These are phyloP conservation scores for Calliscelio sp. DNA, from an alignment of 2,888 invertebrate species.

Conservation along the genomic window DNA sequence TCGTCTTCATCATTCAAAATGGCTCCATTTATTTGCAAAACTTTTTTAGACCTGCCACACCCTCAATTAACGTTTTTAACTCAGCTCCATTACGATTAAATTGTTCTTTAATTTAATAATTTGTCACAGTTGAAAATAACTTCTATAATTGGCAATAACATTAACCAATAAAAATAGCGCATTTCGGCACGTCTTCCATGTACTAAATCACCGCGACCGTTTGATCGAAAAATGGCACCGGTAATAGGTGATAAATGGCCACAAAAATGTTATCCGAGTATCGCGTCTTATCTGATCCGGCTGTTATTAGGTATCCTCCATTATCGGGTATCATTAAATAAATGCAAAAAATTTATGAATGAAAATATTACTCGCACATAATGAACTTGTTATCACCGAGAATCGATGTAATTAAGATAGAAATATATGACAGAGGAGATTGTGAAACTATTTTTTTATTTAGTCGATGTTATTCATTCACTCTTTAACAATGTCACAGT, in stretches of 20 bases:
- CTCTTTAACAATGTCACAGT: too few species aligned
- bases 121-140: not conserved
- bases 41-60: too few species aligned
- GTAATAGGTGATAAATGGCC: constrained; percentile 11
- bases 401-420: constrained; percentile 49
- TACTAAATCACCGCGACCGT: not conserved
- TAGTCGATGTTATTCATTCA: too few species aligned
- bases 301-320: constrained; percentile 5
- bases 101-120: not conserved
- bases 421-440: constrained; percentile 28
- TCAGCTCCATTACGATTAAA: too few species aligned
- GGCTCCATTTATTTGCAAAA: too few species aligned
- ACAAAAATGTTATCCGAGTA: constrained; percentile 11
- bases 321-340: constrained; percentile 39
- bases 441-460: constrained; percentile 24
- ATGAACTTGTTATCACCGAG: constrained; percentile 15
- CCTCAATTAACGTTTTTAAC: too few species aligned
- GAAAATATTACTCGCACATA: constrained; percentile 34
- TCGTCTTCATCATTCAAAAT: too few species aligned
- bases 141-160: not conserved
- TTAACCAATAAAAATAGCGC: not conserved
- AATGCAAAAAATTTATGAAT: constrained; percentile 35
- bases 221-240: constrained; percentile 5
- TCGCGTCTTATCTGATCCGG: constrained; percentile 24
- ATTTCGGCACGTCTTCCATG: not conserved